Evolutionary conservation across 2,797 vertebrate species (phyloP).

Genomic region (Liparis tanakae): DNA sequence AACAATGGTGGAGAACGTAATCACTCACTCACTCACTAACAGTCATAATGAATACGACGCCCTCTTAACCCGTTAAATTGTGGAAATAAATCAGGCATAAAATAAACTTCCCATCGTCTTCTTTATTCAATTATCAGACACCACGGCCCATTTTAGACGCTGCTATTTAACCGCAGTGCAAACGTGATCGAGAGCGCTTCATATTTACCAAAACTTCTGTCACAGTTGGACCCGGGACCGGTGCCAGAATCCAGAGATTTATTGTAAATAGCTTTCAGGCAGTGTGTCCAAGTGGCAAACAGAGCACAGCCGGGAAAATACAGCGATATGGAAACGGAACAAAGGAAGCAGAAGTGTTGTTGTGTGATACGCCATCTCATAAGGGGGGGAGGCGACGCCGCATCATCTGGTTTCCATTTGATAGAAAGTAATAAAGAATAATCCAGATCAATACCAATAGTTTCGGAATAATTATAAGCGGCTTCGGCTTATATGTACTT

Average conservation of each 20-base stretch:
- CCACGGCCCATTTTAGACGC: slow-evolving; percentile 18
- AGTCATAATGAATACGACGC: slow-evolving; percentile 17
- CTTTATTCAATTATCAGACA: slow-evolving; percentile 40
- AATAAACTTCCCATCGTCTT: slow-evolving; percentile 26
- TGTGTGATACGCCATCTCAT: too few species aligned
- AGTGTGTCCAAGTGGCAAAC: neutral
- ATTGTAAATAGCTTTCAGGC: neutral
- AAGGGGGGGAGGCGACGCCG: too few species aligned
- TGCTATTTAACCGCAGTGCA: slow-evolving; percentile 40
- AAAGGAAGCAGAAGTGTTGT: neutral
- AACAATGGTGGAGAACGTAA: slow-evolving; percentile 15
- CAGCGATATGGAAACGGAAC: neutral
- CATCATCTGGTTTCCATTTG: neutral
- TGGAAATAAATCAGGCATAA: slow-evolving; percentile 30
- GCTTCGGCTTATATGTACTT: neutral
- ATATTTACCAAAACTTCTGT: slow-evolving; percentile 8
- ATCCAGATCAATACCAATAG: neutral
- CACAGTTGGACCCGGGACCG: neutral
- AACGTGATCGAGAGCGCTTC: slow-evolving; percentile 11
- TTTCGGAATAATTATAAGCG: neutral
- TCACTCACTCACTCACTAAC: slow-evolving; percentile 30
- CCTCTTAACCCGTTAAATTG: slow-evolving; percentile 18
- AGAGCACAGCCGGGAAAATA: neutral
- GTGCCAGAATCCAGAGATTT: slow-evolving; percentile 1
- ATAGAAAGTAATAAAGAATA: neutral